Base-by-base conservation (phyloP, 2,113 vertebrate species). In the Clarias magur region DNA sequence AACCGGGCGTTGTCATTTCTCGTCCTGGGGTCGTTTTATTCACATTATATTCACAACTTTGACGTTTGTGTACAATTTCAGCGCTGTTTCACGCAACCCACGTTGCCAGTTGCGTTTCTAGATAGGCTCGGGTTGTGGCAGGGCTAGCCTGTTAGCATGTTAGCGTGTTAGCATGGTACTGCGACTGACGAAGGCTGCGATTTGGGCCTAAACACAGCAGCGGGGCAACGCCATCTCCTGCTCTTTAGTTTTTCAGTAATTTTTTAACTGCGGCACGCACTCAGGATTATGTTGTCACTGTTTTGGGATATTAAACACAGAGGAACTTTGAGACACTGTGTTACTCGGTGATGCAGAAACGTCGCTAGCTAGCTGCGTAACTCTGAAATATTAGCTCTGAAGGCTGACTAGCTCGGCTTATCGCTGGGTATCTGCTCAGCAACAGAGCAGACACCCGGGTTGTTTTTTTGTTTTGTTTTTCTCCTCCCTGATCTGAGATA, bases 171-270 rank as follows among this genome's bases (percentile, higher is more conserved):
- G 85, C 87, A 81, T 53, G 27, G 56, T 19, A 56, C 78, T 59
- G 73, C 80, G 79, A 60, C 60, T 73, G 88, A 91, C 92, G 91
- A 92, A 94, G 94, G 93, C 94, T 95, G 91, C 70, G 91, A 85
- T 83, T 65, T 78, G 86, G 95, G 95, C 95, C 95, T 96, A 94
- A 84, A 82, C 75, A 92, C 92, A 93, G 93, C 92, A 92, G 91
- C 92, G 89, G 89, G 91, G 90, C 91, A 91, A 92, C 94, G 93
- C 94, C 93, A 92, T 95, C 93, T 92, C 48, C 93, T 90, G 87
- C 91, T 89, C 90, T 90, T 92, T 91, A 90, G 92, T 90, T 88
- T 48, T 75, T 82, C 30, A 83, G 56, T 65, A 19, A 59, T 59
- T 59, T 59, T 19, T 19, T 16, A 19, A 59, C 17, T 19, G 57